Percentiles rank a stretch among this genome's conserved stretches.
Evolutionary conservation across 2,888 invertebrate genomes (phyloP).

Genomic region (Acronicta aceris): DNA sequence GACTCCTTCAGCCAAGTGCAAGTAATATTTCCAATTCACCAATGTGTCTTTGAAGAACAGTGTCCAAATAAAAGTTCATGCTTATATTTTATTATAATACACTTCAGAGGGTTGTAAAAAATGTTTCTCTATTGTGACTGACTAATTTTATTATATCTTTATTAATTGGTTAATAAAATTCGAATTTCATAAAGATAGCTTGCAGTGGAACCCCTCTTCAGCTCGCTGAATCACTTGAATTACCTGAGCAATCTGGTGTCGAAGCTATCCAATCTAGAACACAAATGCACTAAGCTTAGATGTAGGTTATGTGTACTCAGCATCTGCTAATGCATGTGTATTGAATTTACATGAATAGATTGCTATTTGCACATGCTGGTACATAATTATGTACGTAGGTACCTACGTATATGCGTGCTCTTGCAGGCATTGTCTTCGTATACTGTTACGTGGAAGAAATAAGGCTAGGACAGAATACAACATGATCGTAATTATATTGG

Average conservation of each 20-base stretch:
- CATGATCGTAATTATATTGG: no score
- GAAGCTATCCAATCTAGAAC: conserved; percentile 34
- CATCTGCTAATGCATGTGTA: conserved; percentile 16
- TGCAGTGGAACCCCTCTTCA: conserved; percentile 1
- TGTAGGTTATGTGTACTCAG: neutral
- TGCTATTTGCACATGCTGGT: conserved; percentile 19
- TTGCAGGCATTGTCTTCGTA: neutral
- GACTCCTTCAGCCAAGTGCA: no score
- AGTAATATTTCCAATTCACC: no score
- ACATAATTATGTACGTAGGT: neutral
- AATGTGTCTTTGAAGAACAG: no score
- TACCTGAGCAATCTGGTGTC: conserved; percentile 22
- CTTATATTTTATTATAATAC: no score
- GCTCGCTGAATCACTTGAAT: conserved; percentile 28
- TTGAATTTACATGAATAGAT: conserved; percentile 46
- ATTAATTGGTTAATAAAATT: no score
- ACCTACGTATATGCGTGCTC: neutral
- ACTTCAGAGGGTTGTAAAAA: no score
- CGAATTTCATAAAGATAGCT: no score
- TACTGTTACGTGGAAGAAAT: neutral
- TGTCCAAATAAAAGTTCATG: no score
- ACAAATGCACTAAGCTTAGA: conserved; percentile 37
- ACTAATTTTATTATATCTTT: no score
- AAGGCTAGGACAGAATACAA: no score
- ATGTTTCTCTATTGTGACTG: no score